Percentiles rank a stretch among this genome's conserved stretches.
phyloP scores from a whole-genome alignment of 1,140 invertebrate genomes.

The Phymastichus coffea region DNA sequence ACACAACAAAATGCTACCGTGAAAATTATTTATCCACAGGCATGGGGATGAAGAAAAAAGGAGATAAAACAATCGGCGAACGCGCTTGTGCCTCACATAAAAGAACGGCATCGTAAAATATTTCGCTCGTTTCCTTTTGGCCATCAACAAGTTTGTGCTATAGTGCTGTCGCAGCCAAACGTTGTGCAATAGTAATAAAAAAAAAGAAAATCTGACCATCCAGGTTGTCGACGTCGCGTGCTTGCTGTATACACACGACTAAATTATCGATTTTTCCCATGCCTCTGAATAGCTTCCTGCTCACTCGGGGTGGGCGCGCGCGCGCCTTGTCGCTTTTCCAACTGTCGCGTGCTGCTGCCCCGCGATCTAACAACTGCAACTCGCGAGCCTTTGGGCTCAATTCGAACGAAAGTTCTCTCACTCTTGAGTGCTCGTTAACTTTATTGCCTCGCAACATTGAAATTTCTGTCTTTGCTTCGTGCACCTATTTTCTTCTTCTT shows the following conservation, averaged over 20 bases:
- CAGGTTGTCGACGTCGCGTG: too few species aligned
- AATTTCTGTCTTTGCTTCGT: too few species aligned
- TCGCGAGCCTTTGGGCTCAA: too few species aligned
- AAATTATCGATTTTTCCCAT: slow-evolving; percentile 27
- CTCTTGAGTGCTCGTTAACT: too few species aligned
- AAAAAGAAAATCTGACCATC: too few species aligned
- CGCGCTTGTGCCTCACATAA: neutral
- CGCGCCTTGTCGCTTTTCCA: neutral
- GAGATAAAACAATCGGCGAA: neutral
- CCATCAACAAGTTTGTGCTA: slow-evolving; percentile 15
- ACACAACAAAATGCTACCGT: neutral
- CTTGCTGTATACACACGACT: neutral
- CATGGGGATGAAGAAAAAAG: neutral
- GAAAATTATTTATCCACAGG: slow-evolving; percentile 19
- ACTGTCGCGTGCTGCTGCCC: too few species aligned
- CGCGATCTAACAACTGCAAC: too few species aligned
- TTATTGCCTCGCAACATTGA: too few species aligned
- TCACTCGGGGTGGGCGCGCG: neutral
- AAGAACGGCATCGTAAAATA: slow-evolving; percentile 15
- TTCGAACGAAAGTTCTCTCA: too few species aligned
- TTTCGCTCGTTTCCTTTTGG: neutral
- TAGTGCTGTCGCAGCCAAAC: neutral
- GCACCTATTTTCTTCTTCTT: neutral
- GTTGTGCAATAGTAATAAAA: slow-evolving; percentile 5
- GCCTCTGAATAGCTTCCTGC: too few species aligned